Conservation (phyloP, 2,797 vertebrate species). For the Chiloscyllium punctatum region DNA sequence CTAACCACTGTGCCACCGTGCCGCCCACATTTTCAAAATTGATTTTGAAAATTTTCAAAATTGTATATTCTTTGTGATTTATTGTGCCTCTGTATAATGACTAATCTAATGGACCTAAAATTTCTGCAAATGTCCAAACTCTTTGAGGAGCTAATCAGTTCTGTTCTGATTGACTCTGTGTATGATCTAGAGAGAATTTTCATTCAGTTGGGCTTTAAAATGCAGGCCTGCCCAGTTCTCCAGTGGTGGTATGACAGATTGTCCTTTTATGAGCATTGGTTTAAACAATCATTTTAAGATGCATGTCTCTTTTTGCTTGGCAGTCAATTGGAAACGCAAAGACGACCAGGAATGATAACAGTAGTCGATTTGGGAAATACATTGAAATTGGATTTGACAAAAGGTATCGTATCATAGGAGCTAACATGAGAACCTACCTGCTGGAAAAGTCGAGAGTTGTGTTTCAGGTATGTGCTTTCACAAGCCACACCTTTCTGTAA, state of each 20-base stretch:
- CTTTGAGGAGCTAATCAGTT: not conserved
- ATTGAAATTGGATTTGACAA: slow-evolving; percentile 96
- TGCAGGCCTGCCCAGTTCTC: not conserved
- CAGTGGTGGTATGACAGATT: not conserved
- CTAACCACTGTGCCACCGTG: too few species aligned
- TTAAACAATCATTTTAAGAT: not conserved
- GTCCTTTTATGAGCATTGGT: not conserved
- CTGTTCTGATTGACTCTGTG: not conserved
- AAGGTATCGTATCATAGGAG: slow-evolving; percentile 84
- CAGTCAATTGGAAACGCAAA: slow-evolving; percentile 97
- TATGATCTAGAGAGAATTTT: not conserved
- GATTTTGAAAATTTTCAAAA: too few species aligned
- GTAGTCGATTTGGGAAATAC: slow-evolving; percentile 97
- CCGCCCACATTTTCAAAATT: too few species aligned
- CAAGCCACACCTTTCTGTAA: too few species aligned
- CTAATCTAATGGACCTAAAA: not conserved
- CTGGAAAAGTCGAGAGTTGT: slow-evolving; percentile 95
- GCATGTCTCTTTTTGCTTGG: slow-evolving; percentile 35
- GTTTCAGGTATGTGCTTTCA: slow-evolving; percentile 74
- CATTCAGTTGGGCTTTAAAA: not conserved
- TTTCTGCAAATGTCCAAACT: not conserved
- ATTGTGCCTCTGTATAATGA: not conserved
- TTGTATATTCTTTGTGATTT: not conserved
- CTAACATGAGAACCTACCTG: slow-evolving; percentile 98
- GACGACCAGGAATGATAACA: slow-evolving; percentile 97